phyloP scores from a whole-genome alignment of 2,113 vertebrate genomes.

The Petroica traversi region DNA sequence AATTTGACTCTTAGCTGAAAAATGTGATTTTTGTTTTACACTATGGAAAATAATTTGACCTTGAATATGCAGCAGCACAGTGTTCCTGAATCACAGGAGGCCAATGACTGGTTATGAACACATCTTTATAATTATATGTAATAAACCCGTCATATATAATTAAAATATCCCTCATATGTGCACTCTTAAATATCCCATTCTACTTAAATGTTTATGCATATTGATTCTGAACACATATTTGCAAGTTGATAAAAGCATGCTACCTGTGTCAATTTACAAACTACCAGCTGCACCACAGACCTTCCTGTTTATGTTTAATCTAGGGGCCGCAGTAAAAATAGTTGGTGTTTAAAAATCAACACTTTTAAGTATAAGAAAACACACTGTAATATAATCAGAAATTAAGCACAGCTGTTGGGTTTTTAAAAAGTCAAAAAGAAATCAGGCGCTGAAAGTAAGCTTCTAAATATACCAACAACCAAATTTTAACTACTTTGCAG shows the following conservation, averaged over 20 bases:
- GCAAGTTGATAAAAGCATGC: background rate
- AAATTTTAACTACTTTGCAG: background rate
- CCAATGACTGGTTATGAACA: background rate
- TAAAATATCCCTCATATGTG: background rate
- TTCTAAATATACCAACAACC: background rate
- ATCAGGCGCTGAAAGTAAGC: background rate
- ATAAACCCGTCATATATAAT: background rate
- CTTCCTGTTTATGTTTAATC: background rate
- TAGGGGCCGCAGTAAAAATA: background rate
- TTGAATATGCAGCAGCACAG: background rate
- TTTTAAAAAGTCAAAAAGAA: background rate
- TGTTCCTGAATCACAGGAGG: background rate
- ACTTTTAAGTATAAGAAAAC: background rate
- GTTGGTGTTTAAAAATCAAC: background rate
- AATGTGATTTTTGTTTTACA: background rate
- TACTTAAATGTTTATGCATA: background rate
- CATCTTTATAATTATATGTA: background rate
- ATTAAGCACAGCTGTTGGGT: background rate
- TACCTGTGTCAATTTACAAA: background rate
- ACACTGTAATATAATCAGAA: background rate
- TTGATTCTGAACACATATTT: background rate
- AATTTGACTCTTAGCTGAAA: slow-evolving; percentile 41
- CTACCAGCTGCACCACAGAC: background rate
- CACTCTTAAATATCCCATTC: background rate
- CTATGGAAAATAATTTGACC: background rate